A percentile compares a stretch with the other conserved stretches of the same genome.
Evolutionary conservation across 2,888 invertebrate species (phyloP).

Genomic region (Pristionchus mayeri): DNA sequence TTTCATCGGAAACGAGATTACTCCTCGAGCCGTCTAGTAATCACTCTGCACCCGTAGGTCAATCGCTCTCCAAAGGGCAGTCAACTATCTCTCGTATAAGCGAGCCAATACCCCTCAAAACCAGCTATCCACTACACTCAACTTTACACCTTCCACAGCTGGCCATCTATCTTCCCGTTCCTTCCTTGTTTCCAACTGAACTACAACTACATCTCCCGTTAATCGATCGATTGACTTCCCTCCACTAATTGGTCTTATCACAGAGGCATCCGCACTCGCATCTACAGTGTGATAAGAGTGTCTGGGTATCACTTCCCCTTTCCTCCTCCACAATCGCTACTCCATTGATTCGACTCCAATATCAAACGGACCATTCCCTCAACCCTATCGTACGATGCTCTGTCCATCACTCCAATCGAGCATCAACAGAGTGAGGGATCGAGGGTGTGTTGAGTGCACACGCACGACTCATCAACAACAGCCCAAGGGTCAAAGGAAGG

Average conservation of each 20-base stretch:
- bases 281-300: conserved; percentile 23
- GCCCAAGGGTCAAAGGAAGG: conserved; percentile 3
- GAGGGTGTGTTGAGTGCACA: background rate
- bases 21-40: background rate
- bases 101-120: background rate
- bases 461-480: background rate
- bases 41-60: background rate
- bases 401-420: background rate
- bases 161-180: background rate
- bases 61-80: conserved; percentile 34
- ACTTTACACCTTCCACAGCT: background rate
- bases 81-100: background rate
- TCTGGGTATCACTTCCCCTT: background rate
- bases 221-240: conserved; percentile 18
- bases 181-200: background rate
- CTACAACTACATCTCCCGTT: background rate
- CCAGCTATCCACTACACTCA: background rate
- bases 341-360: conserved; percentile 25
- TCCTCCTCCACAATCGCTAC: conserved; percentile 10
- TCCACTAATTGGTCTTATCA: conserved; percentile 41
- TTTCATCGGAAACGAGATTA: background rate
- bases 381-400: background rate
- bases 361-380: background rate
- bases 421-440: conserved; percentile 9
- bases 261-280: background rate